Evolutionary conservation across 2,888 invertebrate species (phyloP), one percentile per base, ranked within the genome.

Genomic region (Coremacera marginata): DNA sequence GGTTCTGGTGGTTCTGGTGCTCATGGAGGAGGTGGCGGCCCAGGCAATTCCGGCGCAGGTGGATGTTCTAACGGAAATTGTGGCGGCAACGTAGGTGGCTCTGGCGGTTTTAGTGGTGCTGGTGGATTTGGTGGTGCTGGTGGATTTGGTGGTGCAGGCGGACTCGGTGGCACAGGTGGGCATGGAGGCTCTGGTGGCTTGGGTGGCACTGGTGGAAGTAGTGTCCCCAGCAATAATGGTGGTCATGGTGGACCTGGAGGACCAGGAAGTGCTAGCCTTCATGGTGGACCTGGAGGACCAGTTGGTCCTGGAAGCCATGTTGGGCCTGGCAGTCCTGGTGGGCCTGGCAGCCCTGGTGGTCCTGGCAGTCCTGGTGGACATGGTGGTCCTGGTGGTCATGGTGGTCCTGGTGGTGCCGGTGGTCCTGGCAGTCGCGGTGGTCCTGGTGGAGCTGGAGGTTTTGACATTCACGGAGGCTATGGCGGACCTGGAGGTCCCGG

Each of bases 361-460:
- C 94, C 96, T 88, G 93, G 93, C 85, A 98, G 77, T 11, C 19
- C 9, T 75, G 78, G 63, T 19, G 72, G 72, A 7, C 16, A n/a
- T 44, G 74, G 55, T 11, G 63, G 57, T 22, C 57, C 27, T 25
- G 71, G 76, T 19, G 79, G 72, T 51, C 60, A 5, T 44, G 71
- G 31, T 44, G 65, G 70, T 9, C n/a, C 22, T 72, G 74, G 74
- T 22, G 71, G 51, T 27, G 16, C 51, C 14, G 70, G 70, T 31
- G 57, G 71, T n/a, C 14, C 19, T 9, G 63, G 73, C 7, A 11
- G 34, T 0, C 55, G 14, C 9, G 77, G 72, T 8, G 63, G 44
- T 27, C 63, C 71, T 9, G 73, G 65, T 25, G 44, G 44, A 16
- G 57, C 65, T 5, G 76, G 27, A 11, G 51, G 65, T 34, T 19